phyloP scores from a whole-genome alignment of 2,797 vertebrate species.

The Alosa sapidissima region DNA sequence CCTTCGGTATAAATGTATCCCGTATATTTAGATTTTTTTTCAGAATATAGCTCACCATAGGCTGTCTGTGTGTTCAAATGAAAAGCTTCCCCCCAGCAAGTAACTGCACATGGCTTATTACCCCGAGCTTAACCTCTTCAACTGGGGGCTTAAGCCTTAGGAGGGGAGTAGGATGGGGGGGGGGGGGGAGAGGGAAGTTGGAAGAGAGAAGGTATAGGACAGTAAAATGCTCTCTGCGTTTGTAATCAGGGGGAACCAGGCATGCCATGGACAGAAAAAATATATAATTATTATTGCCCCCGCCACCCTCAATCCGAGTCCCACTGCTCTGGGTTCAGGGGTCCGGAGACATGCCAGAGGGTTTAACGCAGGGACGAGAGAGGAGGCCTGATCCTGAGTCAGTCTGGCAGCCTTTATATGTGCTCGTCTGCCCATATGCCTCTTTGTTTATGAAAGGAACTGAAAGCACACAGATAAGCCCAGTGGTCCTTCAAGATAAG shows the following conservation, averaged over 20 bases:
- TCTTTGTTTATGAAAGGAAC: slow-evolving; percentile 25
- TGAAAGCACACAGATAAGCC: slow-evolving; percentile 20
- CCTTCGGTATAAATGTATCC: neutral
- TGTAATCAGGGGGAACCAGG: slow-evolving; percentile 40
- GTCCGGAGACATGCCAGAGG: slow-evolving; percentile 1
- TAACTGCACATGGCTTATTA: slow-evolving; percentile 39
- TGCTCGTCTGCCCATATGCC: slow-evolving; percentile 9
- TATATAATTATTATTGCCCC: neutral
- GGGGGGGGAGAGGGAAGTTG: slow-evolving; percentile 19
- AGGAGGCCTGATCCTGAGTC: slow-evolving; percentile 10
- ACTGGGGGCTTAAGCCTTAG: slow-evolving; percentile 31
- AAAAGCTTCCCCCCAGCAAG: slow-evolving; percentile 42
- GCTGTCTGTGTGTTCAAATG: slow-evolving; percentile 31
- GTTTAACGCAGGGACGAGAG: slow-evolving; percentile 22
- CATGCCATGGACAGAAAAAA: slow-evolving; percentile 21
- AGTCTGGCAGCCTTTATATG: slow-evolving; percentile 5
- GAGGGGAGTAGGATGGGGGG: neutral
- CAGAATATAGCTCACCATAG: neutral
- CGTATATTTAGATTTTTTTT: neutral
- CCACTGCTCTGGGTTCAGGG: neutral
- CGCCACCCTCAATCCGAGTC: neutral
- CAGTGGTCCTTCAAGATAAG: slow-evolving; percentile 14
- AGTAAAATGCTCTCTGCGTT: neutral
- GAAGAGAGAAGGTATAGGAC: neutral
- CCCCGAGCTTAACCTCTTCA: slow-evolving; percentile 52